Evolutionary conservation across 37 sponge, comb jelly and placozoan genomes (phyloP), one percentile per base, ranked within the genome.

Genomic region (Cladorhizidae sp.): DNA sequence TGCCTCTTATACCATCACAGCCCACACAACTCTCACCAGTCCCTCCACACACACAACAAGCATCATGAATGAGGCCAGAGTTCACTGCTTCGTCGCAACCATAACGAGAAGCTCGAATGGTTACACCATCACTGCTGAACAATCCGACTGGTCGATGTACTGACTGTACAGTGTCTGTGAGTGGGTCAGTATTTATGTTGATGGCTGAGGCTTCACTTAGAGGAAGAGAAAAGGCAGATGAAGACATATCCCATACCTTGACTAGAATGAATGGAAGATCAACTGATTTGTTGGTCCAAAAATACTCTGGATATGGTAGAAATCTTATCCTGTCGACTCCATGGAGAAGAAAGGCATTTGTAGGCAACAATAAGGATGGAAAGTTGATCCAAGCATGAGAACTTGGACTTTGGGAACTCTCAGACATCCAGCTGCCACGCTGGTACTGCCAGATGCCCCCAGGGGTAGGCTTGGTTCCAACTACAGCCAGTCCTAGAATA

Each of bases 41-140:
- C 35, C 93, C 93, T 17, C 90, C 93, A 83, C 96, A 95, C 58
- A 90, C 84, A 77, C 96, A 95, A 65, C 96, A 95, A 5, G 79
- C 75, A 40, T 95, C 93, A 76, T 85, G 79, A 11, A 70, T 58
- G 43, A 52, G 1, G 0, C 78, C 84, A 21, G 96, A 92, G n/a
- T 84, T 84, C 23, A 76, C 57, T 21, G 81, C 42, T 22, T 79
- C 93, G 85, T 92, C 83, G 75, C 96, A 95, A 15, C 89, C 93
- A 59, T 67, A 54, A 17, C 96, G 76, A 55, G 65, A 38, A 33
- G 90, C 90, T 25, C 42, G 33, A 7, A 91, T 25, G 15, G 25
- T 32, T 11, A 85, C 65, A 6, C 63, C 29, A 64, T 39, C 76
- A 32, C 54, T 51, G 69, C 93, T 95, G 75, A 95, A 92, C 31